These are phyloP conservation scores for Parasteatoda lunata DNA, from an alignment of 2,888 invertebrate genomes.

Conservation along the genomic window DNA sequence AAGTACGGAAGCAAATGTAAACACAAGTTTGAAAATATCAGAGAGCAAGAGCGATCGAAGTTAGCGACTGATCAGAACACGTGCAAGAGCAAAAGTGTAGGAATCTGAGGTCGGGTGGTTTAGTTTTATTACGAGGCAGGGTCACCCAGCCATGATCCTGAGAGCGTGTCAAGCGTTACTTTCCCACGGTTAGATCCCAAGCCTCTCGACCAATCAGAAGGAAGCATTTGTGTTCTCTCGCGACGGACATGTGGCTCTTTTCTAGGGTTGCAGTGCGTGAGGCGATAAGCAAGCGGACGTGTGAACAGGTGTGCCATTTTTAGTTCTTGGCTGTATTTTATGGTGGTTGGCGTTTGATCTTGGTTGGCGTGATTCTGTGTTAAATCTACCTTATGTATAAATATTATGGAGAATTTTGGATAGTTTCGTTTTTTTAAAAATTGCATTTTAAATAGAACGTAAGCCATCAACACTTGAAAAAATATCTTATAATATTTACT, in stretches of 20 bases:
- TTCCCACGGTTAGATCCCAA: slow-evolving; percentile 64
- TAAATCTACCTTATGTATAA: too few relatives aligned
- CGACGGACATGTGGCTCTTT: slow-evolving; percentile 65
- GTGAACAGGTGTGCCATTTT: slow-evolving; percentile 60
- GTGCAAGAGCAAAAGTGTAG: slow-evolving; percentile 53
- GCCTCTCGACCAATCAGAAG: slow-evolving; percentile 57
- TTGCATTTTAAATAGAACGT: too few relatives aligned
- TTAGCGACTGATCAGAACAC: slow-evolving; percentile 38
- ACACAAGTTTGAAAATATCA: not conserved
- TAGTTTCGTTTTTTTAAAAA: too few relatives aligned
- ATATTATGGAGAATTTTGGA: too few relatives aligned
- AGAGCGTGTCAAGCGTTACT: slow-evolving; percentile 53
- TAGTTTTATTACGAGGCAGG: slow-evolving; percentile 50
- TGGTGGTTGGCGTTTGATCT: not conserved
- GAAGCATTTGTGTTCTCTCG: slow-evolving; percentile 54
- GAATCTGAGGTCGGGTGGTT: slow-evolving; percentile 33
- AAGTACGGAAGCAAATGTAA: slow-evolving; percentile 1
- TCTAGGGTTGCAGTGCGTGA: slow-evolving; percentile 28
- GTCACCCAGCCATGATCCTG: slow-evolving; percentile 63
- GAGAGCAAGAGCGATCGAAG: slow-evolving; percentile 8
- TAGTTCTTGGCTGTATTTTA: slow-evolving; percentile 13
- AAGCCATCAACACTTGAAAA: too few relatives aligned
- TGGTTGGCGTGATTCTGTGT: not conserved
- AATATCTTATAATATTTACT: too few relatives aligned
- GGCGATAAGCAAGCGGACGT: slow-evolving; percentile 44